Evolutionary conservation across 2,113 vertebrate species (phyloP), one percentile per base, ranked within the genome.

Genomic region (Gallinago undulata): DNA sequence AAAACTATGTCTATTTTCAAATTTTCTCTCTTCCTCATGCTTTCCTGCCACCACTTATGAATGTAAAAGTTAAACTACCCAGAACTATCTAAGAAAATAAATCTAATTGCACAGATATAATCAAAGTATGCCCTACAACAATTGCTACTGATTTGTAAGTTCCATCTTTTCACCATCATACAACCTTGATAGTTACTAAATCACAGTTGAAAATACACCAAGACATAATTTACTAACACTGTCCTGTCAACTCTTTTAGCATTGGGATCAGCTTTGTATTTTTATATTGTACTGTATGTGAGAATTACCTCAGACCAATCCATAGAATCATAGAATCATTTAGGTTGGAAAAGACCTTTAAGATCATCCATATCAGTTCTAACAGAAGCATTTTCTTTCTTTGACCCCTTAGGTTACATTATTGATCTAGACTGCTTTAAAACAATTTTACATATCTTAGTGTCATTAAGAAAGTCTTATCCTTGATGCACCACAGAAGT

Each of bases 41-140:
- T 90, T 93, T 76, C 41, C 84, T 94, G 95, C 82, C 90, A 96
- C 76, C 68, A 90, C 57, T 90, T 87, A 82, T 88, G 89, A 95
- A 96, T 72, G 60, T 93, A 93, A 96, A 97, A 88, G 67, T 88
- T 94, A 94, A 96, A 74, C 74, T 89, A 96, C 48, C 72, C 87
- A 66, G 80, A 90, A 86, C 69, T 83, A 91, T 74, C 91, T 95
- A 95, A 96, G 82, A 82, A 89, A 94, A 93, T 47, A 94, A 97
- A 89, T 72, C 86, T 77, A 97, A 95, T 81, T 94, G 47, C 39
- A 93, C 67, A 96, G 62, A 91, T 91, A 66, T 55, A 89, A 97
- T 60, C 45, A 62, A 97, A 96, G n/a, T 64, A 73, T 88, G 48
- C 59, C 87, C 48, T 87, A 84, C 59, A 76, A 91, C 87, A 55